Evolutionary conservation across 2,797 vertebrate species (phyloP), one percentile per base, ranked within the genome.

Genomic region (Micromesistius poutassou): DNA sequence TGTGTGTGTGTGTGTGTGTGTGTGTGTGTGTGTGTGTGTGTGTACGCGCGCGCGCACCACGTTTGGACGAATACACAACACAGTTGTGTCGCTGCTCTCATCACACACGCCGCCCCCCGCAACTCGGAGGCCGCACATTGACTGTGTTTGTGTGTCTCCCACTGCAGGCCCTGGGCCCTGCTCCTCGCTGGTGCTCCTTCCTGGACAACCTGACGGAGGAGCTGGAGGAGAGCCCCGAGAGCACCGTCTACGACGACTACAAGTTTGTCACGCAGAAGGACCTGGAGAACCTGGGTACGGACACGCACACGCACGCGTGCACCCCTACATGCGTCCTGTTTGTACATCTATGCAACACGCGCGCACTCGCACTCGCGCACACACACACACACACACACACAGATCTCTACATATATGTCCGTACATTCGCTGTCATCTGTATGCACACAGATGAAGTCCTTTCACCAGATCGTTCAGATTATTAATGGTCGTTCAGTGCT

Each of bases 201-300:
- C 91, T 99, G 35, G 98, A 99, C 90, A 99, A 94, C 90, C 90
- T 99, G 87, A 99, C 98, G 0, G 98, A 99, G 81, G 98, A 99
- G 77, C 87, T 99, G 75, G 98, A 99, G 89, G 98, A 99, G 90
- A 99, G 96, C 81, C 97, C 97, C 0, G 98, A 99, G 90, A 97
- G 92, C 92, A 97, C 97, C 0, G 96, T 99, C 50, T 99, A 99
- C 6, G 98, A 99, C 0, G 98, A 99, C 88, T 99, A 99, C 91
- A 99, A 99, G 89, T 99, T 99, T 16, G 96, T 99, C 87, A 99
- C 98, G 83, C 94, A 91, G 83, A 98, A 95, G 88, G 98, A 99
- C 85, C 95, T 99, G 82, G 97, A 99, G 76, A 97, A 95, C 83
- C 92, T 99, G 83, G 97, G 98, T 99, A 94, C 96, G 93, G 77